Evolutionary conservation across 1,140 invertebrate species (phyloP).

Genomic region (Panulirus ornatus): DNA sequence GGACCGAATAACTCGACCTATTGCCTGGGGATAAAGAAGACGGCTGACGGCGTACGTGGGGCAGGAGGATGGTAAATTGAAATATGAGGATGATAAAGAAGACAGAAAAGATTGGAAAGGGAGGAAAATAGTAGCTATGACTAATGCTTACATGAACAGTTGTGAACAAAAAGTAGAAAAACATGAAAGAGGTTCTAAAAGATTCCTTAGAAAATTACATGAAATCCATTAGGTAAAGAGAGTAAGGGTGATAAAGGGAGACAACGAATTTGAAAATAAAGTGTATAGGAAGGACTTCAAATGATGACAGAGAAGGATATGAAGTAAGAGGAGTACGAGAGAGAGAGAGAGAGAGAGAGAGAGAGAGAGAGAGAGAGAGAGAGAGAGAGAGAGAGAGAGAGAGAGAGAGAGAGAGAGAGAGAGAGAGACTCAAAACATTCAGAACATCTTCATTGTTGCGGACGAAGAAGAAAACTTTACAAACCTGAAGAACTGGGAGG

Average conservation of each 20-base stretch:
- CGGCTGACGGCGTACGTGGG: neutral
- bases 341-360: neutral
- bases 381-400: constrained; percentile 5
- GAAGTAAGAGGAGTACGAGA: neutral
- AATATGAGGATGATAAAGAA: neutral
- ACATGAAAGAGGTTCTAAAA: neutral
- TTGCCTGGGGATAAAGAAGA: constrained; percentile 3
- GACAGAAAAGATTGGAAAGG: neutral
- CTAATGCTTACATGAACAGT: too few relatives aligned
- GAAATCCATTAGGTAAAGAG: neutral
- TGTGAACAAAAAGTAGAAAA: too few relatives aligned
- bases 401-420: constrained; percentile 41
- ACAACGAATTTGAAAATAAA: neutral
- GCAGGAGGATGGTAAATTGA: neutral
- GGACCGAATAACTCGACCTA: neutral
- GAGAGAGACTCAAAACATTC: neutral
- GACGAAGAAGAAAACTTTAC: too few relatives aligned
- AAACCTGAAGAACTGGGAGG: too few relatives aligned
- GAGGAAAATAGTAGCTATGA: too few relatives aligned
- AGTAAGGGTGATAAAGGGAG: neutral
- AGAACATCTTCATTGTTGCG: neutral
- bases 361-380: neutral
- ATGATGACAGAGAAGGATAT: too few relatives aligned
- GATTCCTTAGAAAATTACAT: too few relatives aligned
- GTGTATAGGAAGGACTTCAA: neutral